Base-by-base conservation (phyloP, 1,140 invertebrate species). In the Pseudoatta argentina region DNA sequence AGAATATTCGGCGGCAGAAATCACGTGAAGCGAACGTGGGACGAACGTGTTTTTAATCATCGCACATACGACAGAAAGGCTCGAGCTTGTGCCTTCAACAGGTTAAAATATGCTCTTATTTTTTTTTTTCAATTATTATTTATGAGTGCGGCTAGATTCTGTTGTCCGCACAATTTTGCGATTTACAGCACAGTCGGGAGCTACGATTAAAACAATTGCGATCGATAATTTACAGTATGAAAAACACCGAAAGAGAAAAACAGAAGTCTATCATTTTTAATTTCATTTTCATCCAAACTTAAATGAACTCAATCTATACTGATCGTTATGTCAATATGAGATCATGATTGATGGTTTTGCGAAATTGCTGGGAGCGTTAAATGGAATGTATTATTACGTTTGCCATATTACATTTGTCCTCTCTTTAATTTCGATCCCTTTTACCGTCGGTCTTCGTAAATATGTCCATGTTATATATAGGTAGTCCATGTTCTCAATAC, bases 91-190 rank as follows among this genome's bases (percentile, higher is more conserved):
- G 21, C 44, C 71, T 48, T 85, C 81, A 85, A 85, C 81, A 76
- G 55, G 81, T 77, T 85, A 64, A 85, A 85, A 63, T 63, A 76
- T 76, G 59, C 48, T 30, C 44, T 8, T 59, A n/a, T 69, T 6
- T 12, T 12, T 21, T 18, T 48, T 16, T 48, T 82, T 27, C 27
- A 61, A 61, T 82, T 75, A 61, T 81, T 71, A 71, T 57, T 71
- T 57, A 57, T 39, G 55, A 83, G 39, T 27, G 69, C 39, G 21
- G 55, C 67, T 18, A 57, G 16, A 59, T 82, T 82, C 34, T 34
- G 18, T 27, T n/a, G 61, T 44, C 5, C 24, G 59, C 34, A 14
- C 55, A 73, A 76, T 77, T 63, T 21, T 21, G 34, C 44, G 44
- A 78, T 78, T 78, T 78, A 78, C 27, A 21, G 10, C 24, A 5